A percentile compares a stretch with the other conserved stretches of the same genome.
phyloP scores from a whole-genome alignment of 2,888 invertebrate genomes.

The Lymantria dispar region DNA sequence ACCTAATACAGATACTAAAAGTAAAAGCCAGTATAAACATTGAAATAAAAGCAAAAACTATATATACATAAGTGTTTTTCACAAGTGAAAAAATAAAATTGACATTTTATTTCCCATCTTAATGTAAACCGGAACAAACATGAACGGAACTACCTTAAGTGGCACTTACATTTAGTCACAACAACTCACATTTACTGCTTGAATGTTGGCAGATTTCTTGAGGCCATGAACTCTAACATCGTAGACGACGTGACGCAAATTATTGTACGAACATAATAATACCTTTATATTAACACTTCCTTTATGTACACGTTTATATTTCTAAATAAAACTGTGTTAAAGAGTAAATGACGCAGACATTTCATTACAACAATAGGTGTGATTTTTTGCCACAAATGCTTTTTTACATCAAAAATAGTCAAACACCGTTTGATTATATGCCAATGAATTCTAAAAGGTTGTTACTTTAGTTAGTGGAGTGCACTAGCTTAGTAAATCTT shows the following conservation, averaged over 20 bases:
- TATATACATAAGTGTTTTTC: not conserved
- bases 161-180: slow-evolving; percentile 6
- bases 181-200: slow-evolving; percentile 7
- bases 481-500: too few species aligned
- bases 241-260: slow-evolving; percentile 36
- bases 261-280: slow-evolving; percentile 28
- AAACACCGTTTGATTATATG: too few species aligned
- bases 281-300: slow-evolving; percentile 15
- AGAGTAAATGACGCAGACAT: too few species aligned
- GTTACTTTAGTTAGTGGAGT: too few species aligned
- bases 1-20: too few species aligned
- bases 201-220: slow-evolving; percentile 22
- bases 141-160: slow-evolving; percentile 27
- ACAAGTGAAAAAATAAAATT: not conserved
- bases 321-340: too few species aligned
- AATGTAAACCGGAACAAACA: slow-evolving; percentile 35
- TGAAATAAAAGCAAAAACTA: not conserved
- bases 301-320: not conserved
- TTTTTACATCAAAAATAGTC: too few species aligned
- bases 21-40: too few species aligned
- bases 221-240: slow-evolving; percentile 49
- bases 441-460: too few species aligned
- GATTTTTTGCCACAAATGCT: too few species aligned
- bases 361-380: too few species aligned
- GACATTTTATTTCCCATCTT: slow-evolving; percentile 4